Evolutionary conservation across 2,113 vertebrate species (phyloP).

Genomic region (Pongo abelii): DNA sequence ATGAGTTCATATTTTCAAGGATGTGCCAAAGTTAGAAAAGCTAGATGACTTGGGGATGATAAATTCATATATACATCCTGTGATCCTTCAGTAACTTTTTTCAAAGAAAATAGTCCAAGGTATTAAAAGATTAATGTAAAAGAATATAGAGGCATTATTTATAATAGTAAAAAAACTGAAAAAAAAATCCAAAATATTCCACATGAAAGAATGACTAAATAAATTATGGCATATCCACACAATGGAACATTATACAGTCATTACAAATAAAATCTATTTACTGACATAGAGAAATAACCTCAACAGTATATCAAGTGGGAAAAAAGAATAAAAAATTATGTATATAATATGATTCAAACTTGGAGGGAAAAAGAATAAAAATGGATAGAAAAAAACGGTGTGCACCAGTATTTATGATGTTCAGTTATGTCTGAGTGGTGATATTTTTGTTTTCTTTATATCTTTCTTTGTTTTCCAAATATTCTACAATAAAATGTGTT

Average conservation of each 20-base stretch:
- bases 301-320: neutral
- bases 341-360: neutral
- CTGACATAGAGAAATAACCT: constrained; percentile 3
- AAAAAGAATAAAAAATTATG: constrained; percentile 33
- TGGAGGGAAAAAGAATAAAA: neutral
- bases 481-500: constrained; percentile 37
- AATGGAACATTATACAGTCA: neutral
- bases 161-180: constrained; percentile 22
- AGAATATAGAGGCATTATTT: constrained; percentile 29
- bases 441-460: constrained; percentile 55
- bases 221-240: neutral
- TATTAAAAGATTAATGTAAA: constrained; percentile 27
- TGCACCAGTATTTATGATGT: neutral
- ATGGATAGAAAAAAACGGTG: neutral
- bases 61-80: neutral
- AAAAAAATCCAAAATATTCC: neutral
- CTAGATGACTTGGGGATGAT: constrained; percentile 3
- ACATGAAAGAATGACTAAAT: neutral
- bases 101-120: constrained; percentile 24
- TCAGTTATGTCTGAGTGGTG: neutral
- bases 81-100: constrained; percentile 9
- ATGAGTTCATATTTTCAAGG: neutral
- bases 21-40: neutral
- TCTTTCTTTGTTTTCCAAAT: constrained; percentile 50
- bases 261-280: constrained; percentile 53